Percentiles rank a stretch among this genome's conserved stretches.
These are phyloP conservation scores for Listronotus bonariensis DNA, from an alignment of 1,140 invertebrate species.

Conservation along the genomic window DNA sequence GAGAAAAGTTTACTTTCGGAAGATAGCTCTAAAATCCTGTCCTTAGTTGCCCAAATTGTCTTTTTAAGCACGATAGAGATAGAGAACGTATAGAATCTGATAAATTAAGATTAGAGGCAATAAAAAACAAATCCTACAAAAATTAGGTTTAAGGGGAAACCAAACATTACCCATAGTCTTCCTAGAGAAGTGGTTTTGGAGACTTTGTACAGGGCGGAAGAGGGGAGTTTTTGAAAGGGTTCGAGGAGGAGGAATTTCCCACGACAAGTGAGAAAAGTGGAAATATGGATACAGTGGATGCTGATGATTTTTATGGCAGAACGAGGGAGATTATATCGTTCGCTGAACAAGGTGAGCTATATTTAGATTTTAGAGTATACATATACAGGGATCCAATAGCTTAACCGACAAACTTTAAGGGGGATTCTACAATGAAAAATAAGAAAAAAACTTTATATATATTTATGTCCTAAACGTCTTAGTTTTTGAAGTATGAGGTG, in stretches of 20 bases:
- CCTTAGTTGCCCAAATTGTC: constrained; percentile 51
- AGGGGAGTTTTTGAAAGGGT: constrained; percentile 44
- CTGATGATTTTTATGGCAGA: constrained; percentile 76
- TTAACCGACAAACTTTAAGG: too few species aligned
- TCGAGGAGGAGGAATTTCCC: constrained; percentile 44
- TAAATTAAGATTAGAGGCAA: constrained; percentile 70
- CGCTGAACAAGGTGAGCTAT: constrained; percentile 74
- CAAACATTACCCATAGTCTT: constrained; percentile 71
- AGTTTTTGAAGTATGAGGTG: too few species aligned
- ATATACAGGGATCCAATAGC: too few species aligned
- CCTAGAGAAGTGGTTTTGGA: constrained; percentile 71
- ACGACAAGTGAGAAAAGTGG: constrained; percentile 48
- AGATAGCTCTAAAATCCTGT: constrained; percentile 40
- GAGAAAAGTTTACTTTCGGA: constrained; percentile 41
- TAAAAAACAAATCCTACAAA: constrained; percentile 75
- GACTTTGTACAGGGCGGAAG: constrained; percentile 66
- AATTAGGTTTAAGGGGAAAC: constrained; percentile 71
- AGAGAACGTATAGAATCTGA: constrained; percentile 58
- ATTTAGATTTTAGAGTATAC: too few species aligned
- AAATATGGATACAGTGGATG: constrained; percentile 49
- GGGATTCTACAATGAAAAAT: too few species aligned
- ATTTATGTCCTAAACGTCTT: too few species aligned
- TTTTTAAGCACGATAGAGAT: constrained; percentile 46
- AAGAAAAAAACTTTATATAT: too few species aligned
- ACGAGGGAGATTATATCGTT: constrained; percentile 83